These are phyloP conservation scores for Prionace glauca DNA, from an alignment of 2,797 vertebrate species.

Conservation along the genomic window DNA sequence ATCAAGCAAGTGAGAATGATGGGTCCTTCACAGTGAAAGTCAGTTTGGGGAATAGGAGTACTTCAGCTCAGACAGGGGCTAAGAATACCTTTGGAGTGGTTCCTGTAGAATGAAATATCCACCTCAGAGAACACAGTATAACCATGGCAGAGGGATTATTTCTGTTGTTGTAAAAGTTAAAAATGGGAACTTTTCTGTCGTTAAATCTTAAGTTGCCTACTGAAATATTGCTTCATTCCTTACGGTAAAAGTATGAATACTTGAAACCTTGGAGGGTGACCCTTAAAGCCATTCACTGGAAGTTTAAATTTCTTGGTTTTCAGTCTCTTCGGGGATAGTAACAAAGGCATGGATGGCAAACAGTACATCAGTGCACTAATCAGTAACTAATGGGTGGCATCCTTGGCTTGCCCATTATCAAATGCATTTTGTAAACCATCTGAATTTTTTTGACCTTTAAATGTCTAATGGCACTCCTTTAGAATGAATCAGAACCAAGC, in stretches of 20 bases:
- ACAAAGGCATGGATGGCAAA: neutral
- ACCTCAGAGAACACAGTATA: neutral
- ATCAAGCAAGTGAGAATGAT: no score
- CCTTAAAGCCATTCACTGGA: no score
- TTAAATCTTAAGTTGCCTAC: neutral
- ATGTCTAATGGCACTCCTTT: neutral
- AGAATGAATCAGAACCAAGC: neutral
- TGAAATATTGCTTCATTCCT: no score
- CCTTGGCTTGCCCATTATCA: neutral
- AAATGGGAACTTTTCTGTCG: neutral
- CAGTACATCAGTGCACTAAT: neutral
- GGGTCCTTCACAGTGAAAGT: no score
- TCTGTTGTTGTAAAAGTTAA: neutral
- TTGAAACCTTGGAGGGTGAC: no score
- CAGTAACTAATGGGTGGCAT: neutral
- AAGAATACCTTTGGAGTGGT: neutral
- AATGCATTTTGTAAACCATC: constrained; percentile 27
- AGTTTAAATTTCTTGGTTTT: no score
- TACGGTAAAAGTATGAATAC: no score
- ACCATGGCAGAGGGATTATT: neutral
- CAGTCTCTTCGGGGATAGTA: neutral
- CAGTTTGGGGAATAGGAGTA: no score
- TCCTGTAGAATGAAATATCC: neutral
- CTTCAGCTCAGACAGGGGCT: neutral
- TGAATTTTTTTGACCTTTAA: constrained; percentile 25